Evolutionary conservation across 1,140 invertebrate species (phyloP).

Genomic region (Dreissena polymorpha): DNA sequence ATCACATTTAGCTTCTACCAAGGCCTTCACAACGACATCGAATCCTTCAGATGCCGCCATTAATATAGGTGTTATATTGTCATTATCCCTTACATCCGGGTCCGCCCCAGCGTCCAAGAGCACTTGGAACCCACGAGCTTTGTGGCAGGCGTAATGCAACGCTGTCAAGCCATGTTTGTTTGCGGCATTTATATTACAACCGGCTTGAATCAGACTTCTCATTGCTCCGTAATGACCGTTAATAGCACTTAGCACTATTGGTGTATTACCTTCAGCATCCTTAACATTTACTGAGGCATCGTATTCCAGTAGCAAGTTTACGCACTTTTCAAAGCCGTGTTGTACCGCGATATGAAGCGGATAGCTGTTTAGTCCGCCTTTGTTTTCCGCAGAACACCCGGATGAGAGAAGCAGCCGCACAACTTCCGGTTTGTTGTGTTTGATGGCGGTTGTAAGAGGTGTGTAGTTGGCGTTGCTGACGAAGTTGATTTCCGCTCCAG

Average conservation of each 20-base stretch:
- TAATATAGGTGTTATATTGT: conserved; percentile 70
- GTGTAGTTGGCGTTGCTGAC: conserved; percentile 61
- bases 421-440: conserved; percentile 25
- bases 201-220: conserved; percentile 58
- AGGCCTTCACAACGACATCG: conserved; percentile 63
- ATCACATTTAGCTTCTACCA: conserved; percentile 65
- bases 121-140: conserved; percentile 55
- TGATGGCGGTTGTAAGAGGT: conserved; percentile 26
- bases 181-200: conserved; percentile 52
- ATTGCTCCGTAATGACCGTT: conserved; percentile 57
- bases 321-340: conserved; percentile 94
- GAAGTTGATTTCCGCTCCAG: conserved; percentile 62
- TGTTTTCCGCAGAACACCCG: background rate
- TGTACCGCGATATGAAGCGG: conserved; percentile 81
- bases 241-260: conserved; percentile 62
- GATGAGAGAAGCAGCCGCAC: conserved; percentile 31
- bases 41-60: conserved; percentile 75
- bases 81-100: conserved; percentile 67
- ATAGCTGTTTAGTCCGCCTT: conserved; percentile 44
- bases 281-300: conserved; percentile 93
- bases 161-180: conserved; percentile 69
- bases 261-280: conserved; percentile 55
- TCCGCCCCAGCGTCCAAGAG: conserved; percentile 70
- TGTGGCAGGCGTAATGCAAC: conserved; percentile 62
- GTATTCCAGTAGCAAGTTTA: conserved; percentile 89